Base-by-base conservation (phyloP, 1,140 invertebrate species). In the Augochlora pura region DNA sequence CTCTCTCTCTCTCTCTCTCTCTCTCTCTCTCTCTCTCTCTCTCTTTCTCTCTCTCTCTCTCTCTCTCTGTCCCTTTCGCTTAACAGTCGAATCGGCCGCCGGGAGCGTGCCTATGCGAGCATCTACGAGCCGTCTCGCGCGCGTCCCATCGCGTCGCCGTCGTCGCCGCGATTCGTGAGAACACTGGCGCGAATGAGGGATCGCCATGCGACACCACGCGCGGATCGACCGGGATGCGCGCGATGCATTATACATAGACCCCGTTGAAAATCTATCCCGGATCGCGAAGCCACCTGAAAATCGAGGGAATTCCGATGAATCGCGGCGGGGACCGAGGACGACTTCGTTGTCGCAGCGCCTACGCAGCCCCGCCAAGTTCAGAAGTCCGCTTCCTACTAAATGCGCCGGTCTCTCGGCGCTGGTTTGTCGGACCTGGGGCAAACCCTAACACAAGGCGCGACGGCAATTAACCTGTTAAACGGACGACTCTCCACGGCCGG, bases 171-270 rank as follows among this genome's bases (percentile, higher is more conserved):
- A 21, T 80, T 82, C 80, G 85, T 86, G 83, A 83, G 85, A 86
- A 86, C 68, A 54, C 71, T 23, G 67, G 54, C 46, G 86, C 71
- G 75, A 87, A 84, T 84, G 86, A 85, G 87, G 83, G 80, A 87
- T 87, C 85, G 73, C 42, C 64, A 87, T 87, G 85, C 86, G 63
- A n/a, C 42, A 46, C 42, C 42, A 46, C 39, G 52, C 81, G 85
- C 81, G 77, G 57, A 74, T 49, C 84, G 65, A 42, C 46, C 79
- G 59, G n/a, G 46, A 63, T 7, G 59, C 74, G 74, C 69, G 85
- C 65, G 72, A 77, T 87, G 86, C 85, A 87, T 87, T 84, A 85
- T 85, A 87, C 86, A 87, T 87, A 32, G 54, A n/a, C 9, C 10
- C 18, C 42, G 66, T 60, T 49, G 71, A 77, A 65, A 84, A 71